These are phyloP conservation scores for Neoarius graeffei DNA, from an alignment of 2,113 vertebrate species.

Conservation along the genomic window DNA sequence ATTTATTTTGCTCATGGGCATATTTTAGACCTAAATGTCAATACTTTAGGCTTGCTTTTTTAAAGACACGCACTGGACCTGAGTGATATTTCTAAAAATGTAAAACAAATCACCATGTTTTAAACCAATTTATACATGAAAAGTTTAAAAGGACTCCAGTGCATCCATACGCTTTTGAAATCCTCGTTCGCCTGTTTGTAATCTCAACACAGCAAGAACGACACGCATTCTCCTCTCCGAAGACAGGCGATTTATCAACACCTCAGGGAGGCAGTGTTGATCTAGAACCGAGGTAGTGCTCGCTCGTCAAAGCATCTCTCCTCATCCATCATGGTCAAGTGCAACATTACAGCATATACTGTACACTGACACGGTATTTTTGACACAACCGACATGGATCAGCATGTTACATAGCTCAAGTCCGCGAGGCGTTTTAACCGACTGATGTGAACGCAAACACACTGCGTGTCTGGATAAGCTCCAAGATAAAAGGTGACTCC, in stretches of 20 bases:
- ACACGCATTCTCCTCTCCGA: neutral
- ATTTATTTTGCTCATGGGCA: too few relatives aligned
- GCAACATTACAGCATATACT: neutral
- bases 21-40: neutral
- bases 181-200: neutral
- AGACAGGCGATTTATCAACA: slow-evolving; percentile 4
- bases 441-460: neutral
- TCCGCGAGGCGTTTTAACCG: neutral
- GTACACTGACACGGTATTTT: neutral
- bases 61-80: neutral
- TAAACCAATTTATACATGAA: too few relatives aligned
- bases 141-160: neutral
- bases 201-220: neutral
- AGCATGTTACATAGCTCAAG: neutral
- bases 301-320: neutral
- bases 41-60: neutral
- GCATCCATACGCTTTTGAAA: too few relatives aligned
- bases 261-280: neutral
- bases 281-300: neutral
- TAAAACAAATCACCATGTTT: too few relatives aligned
- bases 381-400: neutral
- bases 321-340: neutral
- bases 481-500: neutral
- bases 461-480: neutral
- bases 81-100: too few relatives aligned